Percentiles rank a stretch among this genome's conserved stretches.
phyloP scores from a whole-genome alignment of 2,797 vertebrate species.

The Okamejei kenojei region DNA sequence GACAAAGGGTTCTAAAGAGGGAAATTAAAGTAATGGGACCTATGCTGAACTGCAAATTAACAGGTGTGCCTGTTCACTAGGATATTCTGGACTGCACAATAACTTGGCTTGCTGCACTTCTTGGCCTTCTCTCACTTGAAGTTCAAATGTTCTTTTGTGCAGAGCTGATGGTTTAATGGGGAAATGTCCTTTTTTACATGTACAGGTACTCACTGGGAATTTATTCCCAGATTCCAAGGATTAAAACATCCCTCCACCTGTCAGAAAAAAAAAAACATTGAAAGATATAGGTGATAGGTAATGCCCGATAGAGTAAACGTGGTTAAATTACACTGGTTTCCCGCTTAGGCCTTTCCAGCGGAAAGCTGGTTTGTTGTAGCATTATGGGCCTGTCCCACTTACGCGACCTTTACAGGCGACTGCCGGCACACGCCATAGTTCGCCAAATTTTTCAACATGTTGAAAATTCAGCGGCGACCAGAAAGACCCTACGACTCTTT shows the following conservation, averaged over 20 bases:
- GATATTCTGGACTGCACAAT: neutral
- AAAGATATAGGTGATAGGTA: neutral
- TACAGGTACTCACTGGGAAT: neutral
- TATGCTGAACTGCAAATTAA: no score
- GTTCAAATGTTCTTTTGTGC: neutral
- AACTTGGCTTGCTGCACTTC: no score
- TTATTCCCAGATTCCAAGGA: neutral
- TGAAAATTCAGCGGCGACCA: no score
- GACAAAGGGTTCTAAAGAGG: neutral
- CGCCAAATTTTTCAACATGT: no score
- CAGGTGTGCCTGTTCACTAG: neutral
- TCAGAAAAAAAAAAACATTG: neutral
- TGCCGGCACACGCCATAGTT: no score
- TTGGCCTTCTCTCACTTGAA: neutral
- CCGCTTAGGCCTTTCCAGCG: no score
- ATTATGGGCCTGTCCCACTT: no score
- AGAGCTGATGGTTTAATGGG: neutral
- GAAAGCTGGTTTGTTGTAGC: no score
- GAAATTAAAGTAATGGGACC: no score
- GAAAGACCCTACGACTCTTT: no score
- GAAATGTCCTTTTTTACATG: neutral
- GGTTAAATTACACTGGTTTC: neutral
- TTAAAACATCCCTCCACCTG: neutral
- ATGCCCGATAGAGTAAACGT: neutral
- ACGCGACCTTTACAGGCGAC: no score